phyloP scores from a whole-genome alignment of 2,113 vertebrate species.

The Camelus dromedarius region DNA sequence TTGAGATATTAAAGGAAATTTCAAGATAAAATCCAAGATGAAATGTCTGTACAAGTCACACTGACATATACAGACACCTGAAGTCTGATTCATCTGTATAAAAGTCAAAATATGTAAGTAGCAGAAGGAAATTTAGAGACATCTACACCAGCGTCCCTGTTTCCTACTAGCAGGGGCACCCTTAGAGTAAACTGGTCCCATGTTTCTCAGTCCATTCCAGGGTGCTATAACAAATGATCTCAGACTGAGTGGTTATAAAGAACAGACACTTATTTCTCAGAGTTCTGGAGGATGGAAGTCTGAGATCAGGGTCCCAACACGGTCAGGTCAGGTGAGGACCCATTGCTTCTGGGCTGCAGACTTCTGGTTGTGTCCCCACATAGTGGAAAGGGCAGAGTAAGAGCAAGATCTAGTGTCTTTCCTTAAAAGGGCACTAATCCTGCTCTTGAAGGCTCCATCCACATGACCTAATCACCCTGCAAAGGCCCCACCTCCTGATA shows the following conservation, averaged over 20 bases:
- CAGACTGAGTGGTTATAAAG: not conserved
- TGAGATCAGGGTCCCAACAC: not conserved
- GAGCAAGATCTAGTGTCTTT: not conserved
- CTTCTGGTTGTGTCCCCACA: not conserved
- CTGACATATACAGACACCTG: not conserved
- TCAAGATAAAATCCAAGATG: not conserved
- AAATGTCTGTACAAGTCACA: not conserved
- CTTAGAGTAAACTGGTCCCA: rapidly evolving
- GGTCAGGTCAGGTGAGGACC: not conserved
- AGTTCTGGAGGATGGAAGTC: not conserved
- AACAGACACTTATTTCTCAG: not conserved
- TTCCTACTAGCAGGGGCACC: not conserved
- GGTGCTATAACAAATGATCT: not conserved
- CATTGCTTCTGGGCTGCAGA: not conserved
- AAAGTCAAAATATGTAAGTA: not conserved
- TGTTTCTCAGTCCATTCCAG: not conserved
- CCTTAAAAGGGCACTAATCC: not conserved
- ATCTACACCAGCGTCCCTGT: too few species aligned
- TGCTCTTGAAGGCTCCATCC: not conserved
- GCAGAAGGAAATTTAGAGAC: not conserved
- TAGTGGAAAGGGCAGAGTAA: not conserved
- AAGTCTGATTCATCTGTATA: not conserved
- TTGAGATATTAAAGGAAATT: not conserved
- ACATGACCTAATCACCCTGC: not conserved
- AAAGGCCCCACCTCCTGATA: not conserved